Evolutionary conservation across 1,140 invertebrate genomes (phyloP), one percentile per base, ranked within the genome.

Genomic region (Mylabris phalerata): DNA sequence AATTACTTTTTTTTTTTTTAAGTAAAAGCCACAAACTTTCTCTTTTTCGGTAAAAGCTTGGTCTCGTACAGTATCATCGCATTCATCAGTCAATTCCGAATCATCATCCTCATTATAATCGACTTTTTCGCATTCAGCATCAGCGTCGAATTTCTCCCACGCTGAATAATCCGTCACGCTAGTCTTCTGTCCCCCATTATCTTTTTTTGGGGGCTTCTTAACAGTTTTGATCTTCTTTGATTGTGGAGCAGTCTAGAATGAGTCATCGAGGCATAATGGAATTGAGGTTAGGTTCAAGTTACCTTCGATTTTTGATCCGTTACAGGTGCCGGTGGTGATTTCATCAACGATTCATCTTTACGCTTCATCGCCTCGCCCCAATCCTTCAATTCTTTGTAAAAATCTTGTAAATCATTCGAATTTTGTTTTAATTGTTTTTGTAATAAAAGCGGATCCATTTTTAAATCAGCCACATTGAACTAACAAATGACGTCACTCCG

Each of bases 281-380:
- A 62, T 27, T 42, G 41, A 42, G 41, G 41, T 42, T 42, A 42
- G 19, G 38, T 57, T 45, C 32, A 40, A 13, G 41, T 44, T 19
- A 51, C 32, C 4, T 39, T 40, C 26, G 5, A 57, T 57, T 48
- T 11, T 42, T 10, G 11, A 32, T 39, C 10, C 1, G n/a, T 57
- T 25, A 39, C 25, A 55, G n/a, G 24, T 42, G 40, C 43, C 13
- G 25, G 55, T 55, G 42, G 42, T 11, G 27, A 19, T 50, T 59
- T 51, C 57, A 72, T 76, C 25, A 85, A 64, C 48, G 83, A 79
- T 55, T 80, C 72, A 61, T 95, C 92, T 77, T 90, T 90, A 59
- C 78, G 78, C 77, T 90, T 92, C 75, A 93, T 92, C 65, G 92
- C 85, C 50, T 80, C 76, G 71, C 92, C 88, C 92, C 92, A 95